A percentile compares a stretch with the other conserved stretches of the same genome.
Evolutionary conservation across 2,797 vertebrate species (phyloP).

Genomic region (Micrastur ruficollis): DNA sequence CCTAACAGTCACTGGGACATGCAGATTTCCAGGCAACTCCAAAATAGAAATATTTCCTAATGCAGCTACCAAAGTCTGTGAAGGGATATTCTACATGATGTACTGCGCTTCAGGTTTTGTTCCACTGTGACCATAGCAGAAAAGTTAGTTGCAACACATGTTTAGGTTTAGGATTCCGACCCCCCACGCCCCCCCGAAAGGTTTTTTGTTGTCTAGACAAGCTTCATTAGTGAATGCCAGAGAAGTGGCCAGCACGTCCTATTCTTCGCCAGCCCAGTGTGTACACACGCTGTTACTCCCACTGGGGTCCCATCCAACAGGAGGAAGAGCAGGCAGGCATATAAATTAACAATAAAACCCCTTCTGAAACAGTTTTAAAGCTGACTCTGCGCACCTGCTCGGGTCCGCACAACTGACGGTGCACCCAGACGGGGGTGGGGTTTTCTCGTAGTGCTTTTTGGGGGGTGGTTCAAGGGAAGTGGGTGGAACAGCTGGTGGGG

Average conservation of each 20-base stretch:
- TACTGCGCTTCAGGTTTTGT: not conserved
- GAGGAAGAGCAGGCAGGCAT: not conserved
- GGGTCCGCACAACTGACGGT: not conserved
- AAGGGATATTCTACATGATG: not conserved
- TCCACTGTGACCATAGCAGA: not conserved
- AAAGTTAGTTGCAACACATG: not conserved
- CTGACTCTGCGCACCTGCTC: accelerated
- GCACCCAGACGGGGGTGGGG: accelerated
- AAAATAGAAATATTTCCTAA: constrained; percentile 13
- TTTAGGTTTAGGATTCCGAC: not conserved
- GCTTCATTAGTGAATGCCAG: not conserved
- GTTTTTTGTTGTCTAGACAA: not conserved
- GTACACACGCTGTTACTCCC: not conserved
- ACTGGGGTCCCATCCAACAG: not conserved
- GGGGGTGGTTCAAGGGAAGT: not conserved
- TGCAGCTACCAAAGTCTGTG: not conserved
- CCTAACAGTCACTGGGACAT: not conserved
- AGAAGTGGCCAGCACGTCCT: not conserved
- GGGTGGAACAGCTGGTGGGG: not conserved
- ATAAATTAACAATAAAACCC: not conserved
- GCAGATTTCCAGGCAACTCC: constrained; percentile 2
- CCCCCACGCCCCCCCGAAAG: not conserved
- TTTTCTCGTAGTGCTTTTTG: accelerated
- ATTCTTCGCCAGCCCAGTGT: not conserved
- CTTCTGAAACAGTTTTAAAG: not conserved